Percentiles rank a stretch among this genome's conserved stretches.
phyloP scores from a whole-genome alignment of 2,888 invertebrate genomes.

The Anarsia innoxiella region DNA sequence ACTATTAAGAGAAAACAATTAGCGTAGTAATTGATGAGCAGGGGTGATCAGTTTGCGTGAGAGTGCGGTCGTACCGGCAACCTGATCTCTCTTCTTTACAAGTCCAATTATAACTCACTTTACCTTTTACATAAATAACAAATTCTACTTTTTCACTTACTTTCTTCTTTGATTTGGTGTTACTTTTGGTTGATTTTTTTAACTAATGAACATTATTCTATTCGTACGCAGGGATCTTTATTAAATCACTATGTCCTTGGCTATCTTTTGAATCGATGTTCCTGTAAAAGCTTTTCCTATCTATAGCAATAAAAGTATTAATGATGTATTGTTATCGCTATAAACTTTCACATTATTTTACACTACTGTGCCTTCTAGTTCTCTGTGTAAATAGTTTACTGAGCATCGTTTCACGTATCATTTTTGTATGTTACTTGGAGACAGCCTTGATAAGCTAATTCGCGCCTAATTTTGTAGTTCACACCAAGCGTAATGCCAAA shows the following conservation, averaged over 20 bases:
- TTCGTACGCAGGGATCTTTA: slow-evolving; percentile 30
- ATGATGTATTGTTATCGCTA: too few species aligned
- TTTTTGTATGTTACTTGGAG: background rate
- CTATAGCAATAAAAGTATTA: too few species aligned
- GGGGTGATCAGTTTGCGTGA: slow-evolving; percentile 44
- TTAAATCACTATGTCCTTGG: too few species aligned
- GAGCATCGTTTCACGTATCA: slow-evolving; percentile 7
- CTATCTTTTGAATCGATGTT: too few species aligned
- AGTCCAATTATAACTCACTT: slow-evolving; percentile 40
- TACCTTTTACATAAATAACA: slow-evolving; percentile 13
- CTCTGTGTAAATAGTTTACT: slow-evolving; percentile 52
- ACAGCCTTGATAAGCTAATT: background rate
- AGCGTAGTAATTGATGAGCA: slow-evolving; percentile 41
- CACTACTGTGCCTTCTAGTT: slow-evolving; percentile 72
- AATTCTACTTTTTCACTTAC: too few species aligned
- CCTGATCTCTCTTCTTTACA: slow-evolving; percentile 42
- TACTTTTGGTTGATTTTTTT: too few species aligned
- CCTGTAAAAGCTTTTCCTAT: too few species aligned
- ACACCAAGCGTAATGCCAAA: slow-evolving; percentile 2
- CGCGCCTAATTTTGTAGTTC: slow-evolving; percentile 3
- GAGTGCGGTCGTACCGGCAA: slow-evolving; percentile 19
- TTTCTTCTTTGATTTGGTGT: slow-evolving; percentile 34
- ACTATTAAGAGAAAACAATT: slow-evolving; percentile 44
- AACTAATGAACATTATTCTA: too few species aligned
- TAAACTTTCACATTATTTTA: slow-evolving; percentile 30